Conservation (phyloP, 1,140 invertebrate genomes). For the Drosophila miranda region DNA sequence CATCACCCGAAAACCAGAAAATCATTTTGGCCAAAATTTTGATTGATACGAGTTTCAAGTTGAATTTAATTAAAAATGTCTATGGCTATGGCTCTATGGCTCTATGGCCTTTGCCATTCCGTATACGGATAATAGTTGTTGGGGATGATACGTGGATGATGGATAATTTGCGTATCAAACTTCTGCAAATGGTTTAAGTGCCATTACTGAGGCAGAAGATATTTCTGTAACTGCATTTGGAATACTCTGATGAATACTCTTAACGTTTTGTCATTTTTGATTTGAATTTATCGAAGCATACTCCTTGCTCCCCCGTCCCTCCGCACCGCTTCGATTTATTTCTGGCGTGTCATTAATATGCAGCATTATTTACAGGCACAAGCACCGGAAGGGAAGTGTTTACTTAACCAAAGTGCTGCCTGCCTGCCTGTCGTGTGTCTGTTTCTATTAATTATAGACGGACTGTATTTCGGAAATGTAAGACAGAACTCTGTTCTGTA, state of each 20-base stretch:
- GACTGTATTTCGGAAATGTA: conserved; percentile 35
- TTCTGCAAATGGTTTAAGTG: too few species aligned
- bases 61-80: conserved; percentile 14
- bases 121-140: neutral
- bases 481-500: conserved; percentile 22
- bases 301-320: conserved; percentile 1
- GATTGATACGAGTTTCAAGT: conserved; percentile 34
- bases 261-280: conserved; percentile 24
- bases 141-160: neutral
- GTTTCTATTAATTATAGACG: conserved; percentile 41
- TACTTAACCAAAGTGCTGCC: conserved; percentile 20
- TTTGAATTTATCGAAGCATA: conserved; percentile 66
- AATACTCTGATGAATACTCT: too few species aligned
- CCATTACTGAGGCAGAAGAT: too few species aligned
- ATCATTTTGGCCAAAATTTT: conserved; percentile 15
- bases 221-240: too few species aligned
- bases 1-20: too few species aligned
- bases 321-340: conserved; percentile 13
- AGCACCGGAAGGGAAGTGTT: conserved; percentile 11
- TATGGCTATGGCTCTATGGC: too few species aligned
- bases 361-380: conserved; percentile 48
- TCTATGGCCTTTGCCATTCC: neutral
- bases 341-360: conserved; percentile 57
- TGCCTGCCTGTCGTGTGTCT: conserved; percentile 20
- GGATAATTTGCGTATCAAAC: neutral